Evolutionary conservation across 2,888 invertebrate species (phyloP).

Genomic region (Drosophila picticornis): DNA sequence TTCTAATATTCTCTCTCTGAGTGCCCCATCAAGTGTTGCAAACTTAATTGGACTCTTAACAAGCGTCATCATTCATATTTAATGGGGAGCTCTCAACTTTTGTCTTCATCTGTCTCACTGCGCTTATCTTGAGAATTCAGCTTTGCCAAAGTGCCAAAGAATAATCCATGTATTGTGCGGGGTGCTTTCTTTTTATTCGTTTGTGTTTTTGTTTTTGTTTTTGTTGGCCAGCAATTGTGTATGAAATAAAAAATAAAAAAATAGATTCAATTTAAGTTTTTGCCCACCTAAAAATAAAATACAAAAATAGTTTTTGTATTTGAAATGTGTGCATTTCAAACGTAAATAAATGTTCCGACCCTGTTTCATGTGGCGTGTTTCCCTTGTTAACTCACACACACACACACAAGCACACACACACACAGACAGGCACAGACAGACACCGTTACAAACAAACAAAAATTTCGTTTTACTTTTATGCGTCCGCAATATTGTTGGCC

Average conservation of each 20-base stretch:
- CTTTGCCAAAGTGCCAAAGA: not conserved
- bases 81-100: constrained; percentile 22
- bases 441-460: constrained; percentile 23
- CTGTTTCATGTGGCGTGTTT: constrained; percentile 16
- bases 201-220: constrained; percentile 3
- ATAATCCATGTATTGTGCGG: not conserved
- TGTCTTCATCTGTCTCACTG: constrained; percentile 3
- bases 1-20: constrained; percentile 30
- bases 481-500: constrained; percentile 50
- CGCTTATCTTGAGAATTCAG: constrained; percentile 16
- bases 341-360: constrained; percentile 63
- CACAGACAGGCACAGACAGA: too few relatives aligned
- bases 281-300: constrained; percentile 54
- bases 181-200: not conserved
- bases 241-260: constrained; percentile 4
- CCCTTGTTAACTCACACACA: constrained; percentile 38
- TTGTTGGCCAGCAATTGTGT: constrained; percentile 2
- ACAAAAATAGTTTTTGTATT: constrained; percentile 35
- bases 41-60: constrained; percentile 58
- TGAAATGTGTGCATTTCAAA: constrained; percentile 61
- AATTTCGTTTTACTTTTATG: constrained; percentile 50
- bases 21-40: constrained; percentile 35
- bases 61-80: constrained; percentile 56
- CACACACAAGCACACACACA: not conserved
- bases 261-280: constrained; percentile 54